These are phyloP conservation scores for Presbytis comata DNA, from an alignment of 2,797 vertebrate genomes.

Conservation along the genomic window DNA sequence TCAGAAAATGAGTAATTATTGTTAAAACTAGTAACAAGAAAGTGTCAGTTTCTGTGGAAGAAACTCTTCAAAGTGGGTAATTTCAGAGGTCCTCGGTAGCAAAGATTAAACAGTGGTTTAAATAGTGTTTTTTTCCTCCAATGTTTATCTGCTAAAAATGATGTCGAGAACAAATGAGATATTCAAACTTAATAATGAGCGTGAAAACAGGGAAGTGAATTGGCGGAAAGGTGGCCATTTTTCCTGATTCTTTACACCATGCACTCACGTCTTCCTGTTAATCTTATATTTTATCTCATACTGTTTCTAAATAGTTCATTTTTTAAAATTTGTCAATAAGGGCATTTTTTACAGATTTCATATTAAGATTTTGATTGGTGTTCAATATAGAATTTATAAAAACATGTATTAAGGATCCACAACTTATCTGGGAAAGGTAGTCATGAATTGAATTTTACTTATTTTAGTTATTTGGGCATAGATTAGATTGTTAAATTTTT, in stretches of 20 bases:
- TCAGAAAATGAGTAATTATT: constrained; percentile 50
- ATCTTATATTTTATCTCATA: not conserved
- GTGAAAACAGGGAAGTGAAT: accelerated
- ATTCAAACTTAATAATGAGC: accelerated
- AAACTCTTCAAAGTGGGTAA: not conserved
- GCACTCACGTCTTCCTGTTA: not conserved
- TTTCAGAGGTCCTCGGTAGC: not conserved
- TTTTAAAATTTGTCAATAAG: not conserved
- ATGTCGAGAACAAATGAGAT: not conserved
- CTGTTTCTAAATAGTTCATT: not conserved
- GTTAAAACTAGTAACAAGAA: not conserved
- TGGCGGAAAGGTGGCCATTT: accelerated
- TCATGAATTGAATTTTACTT: not conserved
- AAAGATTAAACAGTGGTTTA: not conserved
- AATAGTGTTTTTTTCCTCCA: accelerated
- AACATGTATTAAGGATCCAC: accelerated
- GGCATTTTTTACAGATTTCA: not conserved
- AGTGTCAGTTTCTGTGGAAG: not conserved
- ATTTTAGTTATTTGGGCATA: not conserved
- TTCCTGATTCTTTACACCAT: accelerated
- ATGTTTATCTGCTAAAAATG: not conserved
- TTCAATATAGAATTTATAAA: not conserved
- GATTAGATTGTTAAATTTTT: not conserved
- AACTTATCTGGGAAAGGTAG: not conserved
- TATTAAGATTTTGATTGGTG: not conserved